phyloP scores from a whole-genome alignment of 2,797 vertebrate genomes.

The Esox lucius region DNA sequence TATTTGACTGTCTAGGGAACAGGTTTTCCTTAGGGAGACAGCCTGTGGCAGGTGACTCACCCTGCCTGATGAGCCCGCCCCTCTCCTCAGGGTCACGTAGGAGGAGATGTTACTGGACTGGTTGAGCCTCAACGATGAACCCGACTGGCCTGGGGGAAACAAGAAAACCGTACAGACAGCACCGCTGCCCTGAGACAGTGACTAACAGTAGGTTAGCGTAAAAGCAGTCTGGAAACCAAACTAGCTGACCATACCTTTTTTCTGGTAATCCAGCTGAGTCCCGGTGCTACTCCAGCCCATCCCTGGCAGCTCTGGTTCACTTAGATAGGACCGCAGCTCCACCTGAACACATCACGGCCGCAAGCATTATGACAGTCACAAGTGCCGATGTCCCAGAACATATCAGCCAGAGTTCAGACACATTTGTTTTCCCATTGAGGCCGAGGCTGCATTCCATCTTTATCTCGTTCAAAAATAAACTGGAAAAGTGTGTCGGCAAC shows the following conservation, averaged over 20 bases:
- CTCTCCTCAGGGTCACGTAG: conserved; percentile 86
- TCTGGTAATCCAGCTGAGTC: conserved; percentile 80
- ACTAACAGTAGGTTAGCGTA: background rate
- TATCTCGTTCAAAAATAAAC: background rate
- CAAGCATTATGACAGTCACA: background rate
- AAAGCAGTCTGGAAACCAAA: background rate
- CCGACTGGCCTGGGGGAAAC: conserved; percentile 71
- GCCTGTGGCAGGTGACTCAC: conserved; percentile 52
- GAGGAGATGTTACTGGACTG: conserved; percentile 84
- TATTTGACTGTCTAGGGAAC: too few species aligned
- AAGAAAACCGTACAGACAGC: background rate
- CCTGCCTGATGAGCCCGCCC: conserved; percentile 74
- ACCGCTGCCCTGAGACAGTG: background rate
- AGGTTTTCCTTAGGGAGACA: background rate
- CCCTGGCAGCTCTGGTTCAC: conserved; percentile 88
- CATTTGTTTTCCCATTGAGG: background rate
- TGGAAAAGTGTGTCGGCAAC: background rate
- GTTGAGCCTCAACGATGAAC: conserved; percentile 80
- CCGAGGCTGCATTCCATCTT: background rate
- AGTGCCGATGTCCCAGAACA: background rate
- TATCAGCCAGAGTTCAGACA: background rate
- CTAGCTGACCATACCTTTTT: conserved; percentile 75
- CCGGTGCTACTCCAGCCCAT: conserved; percentile 65
- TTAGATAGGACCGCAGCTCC: conserved; percentile 88
- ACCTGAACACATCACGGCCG: conserved; percentile 62